Evolutionary conservation across 2,888 invertebrate genomes (phyloP), one percentile per base, ranked within the genome.

Genomic region (Cybosia mesomella): DNA sequence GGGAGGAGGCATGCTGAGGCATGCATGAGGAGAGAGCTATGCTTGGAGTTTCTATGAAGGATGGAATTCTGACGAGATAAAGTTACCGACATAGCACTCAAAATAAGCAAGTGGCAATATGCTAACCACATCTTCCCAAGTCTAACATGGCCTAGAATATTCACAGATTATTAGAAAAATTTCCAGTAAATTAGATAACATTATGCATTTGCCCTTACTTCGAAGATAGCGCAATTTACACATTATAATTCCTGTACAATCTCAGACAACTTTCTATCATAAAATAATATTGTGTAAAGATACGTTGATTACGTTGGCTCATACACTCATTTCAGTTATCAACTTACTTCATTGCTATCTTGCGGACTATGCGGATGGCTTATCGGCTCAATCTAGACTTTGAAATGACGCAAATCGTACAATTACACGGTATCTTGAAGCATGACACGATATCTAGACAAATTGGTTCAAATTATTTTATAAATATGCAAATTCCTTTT

Each of bases 281-380:
- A 63, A 36, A 63, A 58, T 49, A 28, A n/a, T 36, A 32, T 36
- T 55, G 28, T 28, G 54, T n/a, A n/a, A 68, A 67, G 49, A 60
- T 74, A 36, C 10, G 69, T 71, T 73, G 85, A 88, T 85, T 87
- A 89, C 87, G 88, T 87, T 85, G 79, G 83, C 73, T 87, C 87
- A 89, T 81, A 64, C 60, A 69, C 64, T 73, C 58, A 64, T 73
- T 68, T 67, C 9, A 49, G 54, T 81, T 85, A 88, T 86, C 85
- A 81, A 75, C 74, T 79, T 80, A 76, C 81, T 76, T 78, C 76
- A 79, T 59, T 72, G 69, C 59, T 88, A 85, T 87, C 84, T 77
- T 61, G 71, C 66, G 63, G 58, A 22, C 24, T 8, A 57, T 32
- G 58, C 66, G 66, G 54, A 43, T 34, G 8, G 54, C 65, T 79